phyloP scores from a whole-genome alignment of 2,888 invertebrate species.

The Oscheius sp. region DNA sequence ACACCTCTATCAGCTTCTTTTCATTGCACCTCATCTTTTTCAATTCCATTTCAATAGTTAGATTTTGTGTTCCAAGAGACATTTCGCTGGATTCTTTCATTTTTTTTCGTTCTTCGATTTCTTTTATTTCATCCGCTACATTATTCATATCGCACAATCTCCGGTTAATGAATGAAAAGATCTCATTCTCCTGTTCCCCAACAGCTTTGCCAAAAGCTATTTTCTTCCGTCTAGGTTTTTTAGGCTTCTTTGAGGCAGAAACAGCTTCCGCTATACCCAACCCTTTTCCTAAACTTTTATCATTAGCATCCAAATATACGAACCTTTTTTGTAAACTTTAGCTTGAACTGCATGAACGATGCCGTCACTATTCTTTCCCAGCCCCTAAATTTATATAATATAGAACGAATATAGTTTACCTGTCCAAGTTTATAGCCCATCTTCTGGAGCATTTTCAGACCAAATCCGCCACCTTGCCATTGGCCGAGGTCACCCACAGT shows the following conservation, averaged over 20 bases:
- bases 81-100: constrained; percentile 29
- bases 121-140: not conserved
- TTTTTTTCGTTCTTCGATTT: constrained; percentile 29
- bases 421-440: constrained; percentile 56
- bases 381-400: constrained; percentile 33
- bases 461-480: constrained; percentile 53
- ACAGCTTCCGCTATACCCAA: constrained; percentile 26
- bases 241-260: not conserved
- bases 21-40: constrained; percentile 42
- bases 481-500: constrained; percentile 45
- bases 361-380: constrained; percentile 54
- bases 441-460: constrained; percentile 54
- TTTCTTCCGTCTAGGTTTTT: constrained; percentile 18
- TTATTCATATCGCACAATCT: constrained; percentile 18
- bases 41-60: constrained; percentile 43
- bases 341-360: constrained; percentile 58
- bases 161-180: constrained; percentile 47
- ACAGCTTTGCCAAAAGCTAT: not conserved
- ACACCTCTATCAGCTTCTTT: constrained; percentile 44
- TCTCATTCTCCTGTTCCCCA: constrained; percentile 27
- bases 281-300: constrained; percentile 41
- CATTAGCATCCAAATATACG: not conserved
- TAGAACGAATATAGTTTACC: not conserved
- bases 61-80: constrained; percentile 33
- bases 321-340: constrained; percentile 47